These are phyloP conservation scores for Maconellicoccus hirsutus DNA, from an alignment of 1,140 invertebrate genomes.

Conservation along the genomic window DNA sequence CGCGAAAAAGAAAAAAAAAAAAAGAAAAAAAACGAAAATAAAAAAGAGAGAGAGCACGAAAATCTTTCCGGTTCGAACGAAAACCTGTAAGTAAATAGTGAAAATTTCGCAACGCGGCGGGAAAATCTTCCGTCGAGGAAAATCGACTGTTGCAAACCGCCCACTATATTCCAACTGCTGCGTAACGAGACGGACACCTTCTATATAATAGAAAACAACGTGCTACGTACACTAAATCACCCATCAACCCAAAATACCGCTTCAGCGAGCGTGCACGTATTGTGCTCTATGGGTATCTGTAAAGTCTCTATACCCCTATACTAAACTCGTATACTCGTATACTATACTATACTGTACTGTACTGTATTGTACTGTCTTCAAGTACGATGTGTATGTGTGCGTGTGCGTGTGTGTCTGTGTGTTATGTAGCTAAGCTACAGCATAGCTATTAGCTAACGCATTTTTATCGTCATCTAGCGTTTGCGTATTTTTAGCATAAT, in stretches of 20 bases:
- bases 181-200: constrained; percentile 15
- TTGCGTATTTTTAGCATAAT: too few species aligned
- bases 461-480: too few species aligned
- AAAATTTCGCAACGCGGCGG: constrained; percentile 7
- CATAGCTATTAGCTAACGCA: too few species aligned
- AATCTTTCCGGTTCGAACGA: not conserved
- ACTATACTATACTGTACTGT: too few species aligned
- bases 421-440: too few species aligned
- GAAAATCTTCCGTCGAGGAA: not conserved
- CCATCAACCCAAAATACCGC: constrained; percentile 1
- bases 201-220: constrained; percentile 1
- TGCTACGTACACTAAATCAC: constrained; percentile 4
- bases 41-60: not conserved
- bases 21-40: not conserved
- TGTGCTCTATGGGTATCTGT: too few species aligned
- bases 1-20: constrained; percentile 7
- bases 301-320: too few species aligned
- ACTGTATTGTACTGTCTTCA: too few species aligned
- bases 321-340: too few species aligned
- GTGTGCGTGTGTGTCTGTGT: too few species aligned
- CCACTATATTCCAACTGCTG: constrained; percentile 16
- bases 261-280: not conserved
- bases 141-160: constrained; percentile 18
- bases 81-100: not conserved
- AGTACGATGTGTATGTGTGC: too few species aligned